phyloP scores from a whole-genome alignment of 2,888 invertebrate species.

The Tholera decimalis region DNA sequence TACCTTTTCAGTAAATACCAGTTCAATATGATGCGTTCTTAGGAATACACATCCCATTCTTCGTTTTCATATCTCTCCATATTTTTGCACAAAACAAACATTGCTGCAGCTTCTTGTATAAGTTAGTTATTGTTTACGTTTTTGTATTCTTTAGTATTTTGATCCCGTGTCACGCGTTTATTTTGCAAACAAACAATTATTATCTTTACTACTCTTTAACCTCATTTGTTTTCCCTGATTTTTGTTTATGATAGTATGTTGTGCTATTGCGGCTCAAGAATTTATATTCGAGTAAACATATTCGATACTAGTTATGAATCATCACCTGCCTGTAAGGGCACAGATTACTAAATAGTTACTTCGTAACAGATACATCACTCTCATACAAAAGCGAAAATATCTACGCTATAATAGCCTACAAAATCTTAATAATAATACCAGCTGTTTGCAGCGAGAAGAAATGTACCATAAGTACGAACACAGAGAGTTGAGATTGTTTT shows the following conservation, averaged over 20 bases:
- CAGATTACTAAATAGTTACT: too few species aligned
- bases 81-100: slow-evolving; percentile 41
- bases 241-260: slow-evolving; percentile 25
- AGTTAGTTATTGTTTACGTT: slow-evolving; percentile 27
- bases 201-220: slow-evolving; percentile 39
- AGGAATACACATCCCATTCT: too few species aligned
- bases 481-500: too few species aligned
- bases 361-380: too few species aligned
- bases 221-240: slow-evolving; percentile 28
- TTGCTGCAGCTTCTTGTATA: slow-evolving; percentile 19
- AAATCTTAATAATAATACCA: too few species aligned
- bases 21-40: slow-evolving; percentile 7
- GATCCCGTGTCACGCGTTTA: slow-evolving; percentile 38
- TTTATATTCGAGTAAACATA: too few species aligned
- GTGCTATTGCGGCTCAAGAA: slow-evolving; percentile 11
- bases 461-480: too few species aligned
- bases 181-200: slow-evolving; percentile 41
- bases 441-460: too few species aligned
- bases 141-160: slow-evolving; percentile 41
- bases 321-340: too few species aligned
- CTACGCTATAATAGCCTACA: too few species aligned
- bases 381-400: too few species aligned
- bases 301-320: too few species aligned
- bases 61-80: background rate
- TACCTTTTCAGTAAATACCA: slow-evolving; percentile 2